These are phyloP conservation scores for Agrochola litura DNA, from an alignment of 2,888 invertebrate species.

Conservation along the genomic window DNA sequence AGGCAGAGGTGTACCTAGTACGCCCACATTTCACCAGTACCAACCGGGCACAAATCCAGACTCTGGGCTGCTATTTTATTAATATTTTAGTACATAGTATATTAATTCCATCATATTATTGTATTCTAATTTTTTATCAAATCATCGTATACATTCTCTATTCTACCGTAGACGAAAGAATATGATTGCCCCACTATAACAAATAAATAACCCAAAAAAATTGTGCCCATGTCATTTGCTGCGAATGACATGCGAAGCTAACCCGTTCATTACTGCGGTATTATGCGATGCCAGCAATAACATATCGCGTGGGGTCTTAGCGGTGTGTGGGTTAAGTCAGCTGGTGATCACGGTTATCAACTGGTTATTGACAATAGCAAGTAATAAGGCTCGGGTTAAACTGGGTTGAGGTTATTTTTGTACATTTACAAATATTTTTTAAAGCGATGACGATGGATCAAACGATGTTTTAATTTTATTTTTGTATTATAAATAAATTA, in stretches of 20 bases:
- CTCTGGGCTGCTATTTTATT: too few species aligned
- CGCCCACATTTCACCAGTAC: too few species aligned
- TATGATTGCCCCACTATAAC: neutral
- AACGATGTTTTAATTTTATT: too few species aligned
- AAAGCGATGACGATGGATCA: too few species aligned
- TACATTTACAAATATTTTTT: too few species aligned
- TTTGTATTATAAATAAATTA: neutral
- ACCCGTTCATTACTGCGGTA: constrained; percentile 54
- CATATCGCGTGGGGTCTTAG: constrained; percentile 41
- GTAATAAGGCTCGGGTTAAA: constrained; percentile 33
- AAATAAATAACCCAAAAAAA: constrained; percentile 10
- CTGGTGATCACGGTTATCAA: constrained; percentile 40
- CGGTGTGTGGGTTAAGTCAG: constrained; percentile 28
- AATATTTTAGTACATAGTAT: too few species aligned
- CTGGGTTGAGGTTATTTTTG: constrained; percentile 24
- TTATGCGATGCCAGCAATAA: constrained; percentile 30
- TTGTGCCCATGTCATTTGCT: neutral
- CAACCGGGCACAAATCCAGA: too few species aligned
- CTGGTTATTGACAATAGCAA: constrained; percentile 39
- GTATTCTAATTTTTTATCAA: neutral
- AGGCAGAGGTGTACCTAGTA: too few species aligned
- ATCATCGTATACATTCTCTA: neutral
- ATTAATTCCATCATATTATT: neutral
- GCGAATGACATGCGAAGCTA: constrained; percentile 52
- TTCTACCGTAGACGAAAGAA: neutral